Evolutionary conservation across 2,797 vertebrate species (phyloP).

Genomic region (Pangasius mekongensis): DNA sequence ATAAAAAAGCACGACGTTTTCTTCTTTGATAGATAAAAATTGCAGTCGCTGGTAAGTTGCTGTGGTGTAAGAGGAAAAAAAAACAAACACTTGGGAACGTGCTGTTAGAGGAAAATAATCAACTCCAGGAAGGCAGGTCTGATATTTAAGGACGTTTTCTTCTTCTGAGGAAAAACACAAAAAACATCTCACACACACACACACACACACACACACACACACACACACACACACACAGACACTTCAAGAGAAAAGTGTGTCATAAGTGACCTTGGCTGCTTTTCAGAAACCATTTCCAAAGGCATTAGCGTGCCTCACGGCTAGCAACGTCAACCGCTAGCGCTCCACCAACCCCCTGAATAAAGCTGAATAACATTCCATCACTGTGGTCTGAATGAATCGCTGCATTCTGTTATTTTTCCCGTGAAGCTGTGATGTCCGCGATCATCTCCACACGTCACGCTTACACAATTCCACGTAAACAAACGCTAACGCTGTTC

Average conservation of each 20-base stretch:
- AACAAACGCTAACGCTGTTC: not conserved
- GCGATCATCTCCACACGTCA: not conserved
- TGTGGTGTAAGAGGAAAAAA: too few relatives aligned
- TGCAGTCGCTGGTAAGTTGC: too few relatives aligned
- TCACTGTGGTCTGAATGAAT: not conserved
- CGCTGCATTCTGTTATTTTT: not conserved
- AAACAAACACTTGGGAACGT: too few relatives aligned
- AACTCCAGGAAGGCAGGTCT: too few relatives aligned
- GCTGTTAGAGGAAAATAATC: too few relatives aligned
- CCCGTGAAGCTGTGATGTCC: not conserved
- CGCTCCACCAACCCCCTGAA: not conserved
- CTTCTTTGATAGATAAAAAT: too few relatives aligned
- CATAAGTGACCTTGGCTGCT: not conserved
- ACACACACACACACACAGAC: not conserved
- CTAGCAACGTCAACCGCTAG: not conserved
- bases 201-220: constrained; percentile 6
- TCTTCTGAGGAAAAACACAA: too few relatives aligned
- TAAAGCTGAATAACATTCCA: not conserved
- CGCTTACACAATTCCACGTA: not conserved
- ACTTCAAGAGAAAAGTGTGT: not conserved
- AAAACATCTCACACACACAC: not conserved
- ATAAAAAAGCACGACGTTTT: too few relatives aligned
- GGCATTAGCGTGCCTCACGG: not conserved
- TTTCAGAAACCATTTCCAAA: not conserved
- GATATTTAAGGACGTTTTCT: too few relatives aligned